Evolutionary conservation across 2,113 vertebrate genomes (phyloP).

Genomic region (Pheucticus melanocephalus): DNA sequence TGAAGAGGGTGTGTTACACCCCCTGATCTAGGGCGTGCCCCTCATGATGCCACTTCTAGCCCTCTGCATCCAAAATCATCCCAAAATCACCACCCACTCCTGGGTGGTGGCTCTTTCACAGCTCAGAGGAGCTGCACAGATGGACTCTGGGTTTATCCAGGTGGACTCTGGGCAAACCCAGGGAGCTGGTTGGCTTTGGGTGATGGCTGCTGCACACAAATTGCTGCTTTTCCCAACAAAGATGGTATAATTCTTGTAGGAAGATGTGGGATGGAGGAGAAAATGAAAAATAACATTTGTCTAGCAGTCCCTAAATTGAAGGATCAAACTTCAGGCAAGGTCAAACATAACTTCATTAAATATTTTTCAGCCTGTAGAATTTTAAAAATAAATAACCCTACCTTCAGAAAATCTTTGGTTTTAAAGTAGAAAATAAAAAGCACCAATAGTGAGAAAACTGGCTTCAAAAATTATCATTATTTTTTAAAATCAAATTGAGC

Average conservation of each 20-base stretch:
- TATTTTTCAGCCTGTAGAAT: background rate
- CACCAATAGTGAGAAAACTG: background rate
- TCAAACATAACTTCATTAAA: background rate
- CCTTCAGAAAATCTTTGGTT: background rate
- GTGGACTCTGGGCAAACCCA: background rate
- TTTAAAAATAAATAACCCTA: background rate
- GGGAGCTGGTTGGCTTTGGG: background rate
- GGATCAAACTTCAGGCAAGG: background rate
- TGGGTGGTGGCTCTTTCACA: background rate
- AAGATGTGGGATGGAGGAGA: background rate
- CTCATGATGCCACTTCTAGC: fast-evolving
- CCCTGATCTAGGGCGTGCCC: background rate
- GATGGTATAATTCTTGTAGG: background rate
- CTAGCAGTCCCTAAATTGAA: background rate
- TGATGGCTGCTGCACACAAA: background rate
- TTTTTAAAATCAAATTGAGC: background rate
- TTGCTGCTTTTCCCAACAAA: background rate
- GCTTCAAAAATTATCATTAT: background rate
- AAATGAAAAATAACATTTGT: background rate
- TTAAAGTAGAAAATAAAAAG: background rate
- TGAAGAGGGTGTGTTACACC: background rate
- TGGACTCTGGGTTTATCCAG: background rate
- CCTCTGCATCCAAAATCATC: background rate
- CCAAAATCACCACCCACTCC: background rate
- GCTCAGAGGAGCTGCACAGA: background rate